Evolutionary conservation across 2,113 vertebrate genomes (phyloP), one percentile per base, ranked within the genome.

Genomic region (Gallinago jamesoni): DNA sequence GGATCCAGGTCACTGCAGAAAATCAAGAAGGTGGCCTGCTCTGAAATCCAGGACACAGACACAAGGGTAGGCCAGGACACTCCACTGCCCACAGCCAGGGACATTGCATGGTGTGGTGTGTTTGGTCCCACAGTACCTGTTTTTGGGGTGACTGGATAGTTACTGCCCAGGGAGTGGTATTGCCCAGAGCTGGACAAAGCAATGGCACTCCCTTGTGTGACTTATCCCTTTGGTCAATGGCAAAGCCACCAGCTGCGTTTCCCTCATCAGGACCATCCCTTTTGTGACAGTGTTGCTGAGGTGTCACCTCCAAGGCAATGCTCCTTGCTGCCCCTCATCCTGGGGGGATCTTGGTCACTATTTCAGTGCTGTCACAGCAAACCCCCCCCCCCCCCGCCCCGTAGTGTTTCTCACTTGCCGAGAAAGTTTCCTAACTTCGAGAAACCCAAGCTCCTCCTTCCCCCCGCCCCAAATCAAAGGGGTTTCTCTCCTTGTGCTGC

Each of bases 331-430:
- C 31, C 35, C 41, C 28, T 81, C 2, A 2, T 7, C 28, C 19
- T 39, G 4, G 0, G 0, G 12, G 12, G 20, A 19, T 52, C 17
- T 1, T 1, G 1, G 31, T 48, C 6, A 1, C 21, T 6, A 0
- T 74, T 72, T 79, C 2, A 6, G 35, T 41, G 53, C 62, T 76
- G 30, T n/a, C 43, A 45, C 66, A 64, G 43, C 39, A 25, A 6
- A 37, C 35, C 35, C 35, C 35, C 35, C 7, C 35, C 35, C 7
- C 35, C 35, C 19, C 66, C 20, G 52, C 20, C 14, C 15, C 4
- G 2, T 45, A 31, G 27, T 6, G 3, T 18, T 87, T 66, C 31
- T 48, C 24, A 7, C 73, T 69, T 62, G 15, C 31, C 70, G 60
- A 23, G 30, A 57, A 76, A 62, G 14, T 56, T 84, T 57, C 28